Base-by-base conservation (phyloP, 2,888 invertebrate species). In the Megaustenia siamemsis region DNA sequence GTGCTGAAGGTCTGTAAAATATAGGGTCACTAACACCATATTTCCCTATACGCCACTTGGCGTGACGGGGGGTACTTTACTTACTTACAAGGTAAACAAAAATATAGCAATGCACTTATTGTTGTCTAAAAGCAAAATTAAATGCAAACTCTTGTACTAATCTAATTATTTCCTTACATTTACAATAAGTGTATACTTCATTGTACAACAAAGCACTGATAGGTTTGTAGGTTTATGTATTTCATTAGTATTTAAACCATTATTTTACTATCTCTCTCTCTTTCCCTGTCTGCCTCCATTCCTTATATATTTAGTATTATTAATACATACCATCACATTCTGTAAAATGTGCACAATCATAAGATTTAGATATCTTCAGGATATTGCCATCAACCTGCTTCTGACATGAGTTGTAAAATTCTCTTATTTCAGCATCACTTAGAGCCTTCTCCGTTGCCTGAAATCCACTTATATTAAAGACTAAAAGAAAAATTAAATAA, bases 321-420 rank as follows among this genome's bases (percentile, higher is more conserved):
- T 8, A 21, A 49, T 8, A 73, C 73, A 40, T 53, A 75, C 75
- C 49, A 75, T 75, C 75, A 75, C 75, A 75, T 6, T 28, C 6
- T 10, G 49, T 8, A 24, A 75, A n/a, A 21, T 4, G 6, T 45
- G 4, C 15, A n/a, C 10, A 6, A 43, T 3, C 24, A 18, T 21
- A 5, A 28, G 15, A 49, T 2, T 2, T 2, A n/a, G 18, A 12
- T 43, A 45, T 10, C 10, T 15, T 53, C 6, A 75, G 24, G 15
- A 75, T 2, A 49, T 75, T 75, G 8, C 32, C 35, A 35, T 75
- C 75, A 28, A 75, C 28, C 32, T 28, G 49, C 24, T 75, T 75
- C 12, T 53, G 3, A 49, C 75, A 75, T 49, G 75, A 32, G 38
- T 18, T 49, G 53, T 8, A 49, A 45, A 53, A 75, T 18, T 75